phyloP scores from a whole-genome alignment of 2,797 vertebrate genomes.

The Eospalax fontanierii region DNA sequence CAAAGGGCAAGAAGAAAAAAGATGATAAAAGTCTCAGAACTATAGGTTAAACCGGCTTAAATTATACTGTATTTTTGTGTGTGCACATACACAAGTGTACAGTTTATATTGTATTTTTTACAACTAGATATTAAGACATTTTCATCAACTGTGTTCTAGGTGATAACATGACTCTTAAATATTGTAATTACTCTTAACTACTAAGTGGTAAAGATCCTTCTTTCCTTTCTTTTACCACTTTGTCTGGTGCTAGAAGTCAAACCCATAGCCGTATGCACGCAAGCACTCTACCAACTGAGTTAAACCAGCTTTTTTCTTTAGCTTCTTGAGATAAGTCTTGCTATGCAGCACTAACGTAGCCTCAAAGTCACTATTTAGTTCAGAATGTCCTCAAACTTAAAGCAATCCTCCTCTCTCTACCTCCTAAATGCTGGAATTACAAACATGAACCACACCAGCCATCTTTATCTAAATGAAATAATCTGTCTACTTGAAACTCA shows the following conservation, averaged over 20 bases:
- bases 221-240: neutral
- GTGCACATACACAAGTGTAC: neutral
- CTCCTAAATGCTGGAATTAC: neutral
- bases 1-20: neutral
- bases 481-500: conserved; percentile 29
- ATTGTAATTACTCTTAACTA: conserved; percentile 17
- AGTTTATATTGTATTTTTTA: neutral
- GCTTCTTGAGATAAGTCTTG: neutral
- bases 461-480: neutral
- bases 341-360: neutral
- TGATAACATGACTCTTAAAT: neutral
- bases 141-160: conserved; percentile 21
- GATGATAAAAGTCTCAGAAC: neutral
- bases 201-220: neutral
- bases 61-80: neutral
- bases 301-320: neutral
- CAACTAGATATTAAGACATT: conserved; percentile 23
- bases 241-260: neutral
- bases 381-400: neutral
- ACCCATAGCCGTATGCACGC: neutral
- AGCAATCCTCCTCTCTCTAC: neutral
- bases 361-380: neutral
- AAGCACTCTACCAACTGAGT: neutral
- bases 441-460: neutral
- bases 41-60: neutral